Percentiles rank a stretch among this genome's conserved stretches.
Evolutionary conservation across 1,140 invertebrate genomes (phyloP).

Genomic region (Helicoverpa armigera): DNA sequence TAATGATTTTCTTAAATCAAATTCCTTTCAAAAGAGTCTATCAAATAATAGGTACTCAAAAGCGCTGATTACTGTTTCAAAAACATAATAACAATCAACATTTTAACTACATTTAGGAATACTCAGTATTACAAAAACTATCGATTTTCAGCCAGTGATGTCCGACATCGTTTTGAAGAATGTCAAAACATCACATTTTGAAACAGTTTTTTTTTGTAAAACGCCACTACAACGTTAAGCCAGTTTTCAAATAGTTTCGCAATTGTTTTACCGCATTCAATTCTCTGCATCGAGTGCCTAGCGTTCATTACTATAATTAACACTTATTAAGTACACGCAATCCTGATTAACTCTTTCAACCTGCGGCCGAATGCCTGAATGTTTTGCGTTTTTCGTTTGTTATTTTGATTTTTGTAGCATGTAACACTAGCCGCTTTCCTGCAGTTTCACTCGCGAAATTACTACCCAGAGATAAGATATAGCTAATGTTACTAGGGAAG

Average conservation of each 20-base stretch:
- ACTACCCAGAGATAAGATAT: too few species aligned
- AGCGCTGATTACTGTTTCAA: too few species aligned
- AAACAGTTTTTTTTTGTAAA: not conserved
- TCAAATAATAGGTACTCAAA: too few species aligned
- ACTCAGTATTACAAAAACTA: not conserved
- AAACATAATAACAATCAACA: too few species aligned
- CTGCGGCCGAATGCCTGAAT: not conserved
- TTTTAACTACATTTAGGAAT: not conserved
- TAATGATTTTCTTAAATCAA: too few species aligned
- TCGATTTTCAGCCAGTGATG: not conserved
- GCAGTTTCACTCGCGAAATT: too few species aligned
- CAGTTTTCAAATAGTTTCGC: not conserved
- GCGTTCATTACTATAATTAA: constrained; percentile 12
- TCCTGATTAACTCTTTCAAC: constrained; percentile 16
- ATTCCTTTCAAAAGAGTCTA: too few species aligned
- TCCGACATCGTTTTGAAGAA: not conserved
- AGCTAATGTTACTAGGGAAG: too few species aligned
- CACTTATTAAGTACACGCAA: constrained; percentile 32
- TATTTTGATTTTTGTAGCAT: too few species aligned
- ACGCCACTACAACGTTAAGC: not conserved
- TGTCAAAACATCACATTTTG: not conserved
- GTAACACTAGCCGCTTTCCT: too few species aligned
- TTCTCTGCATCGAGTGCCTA: constrained; percentile 10
- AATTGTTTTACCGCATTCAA: constrained; percentile 24
- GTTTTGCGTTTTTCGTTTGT: not conserved